These are phyloP conservation scores for Falco columbarius DNA, from an alignment of 2,797 vertebrate species.

Conservation along the genomic window DNA sequence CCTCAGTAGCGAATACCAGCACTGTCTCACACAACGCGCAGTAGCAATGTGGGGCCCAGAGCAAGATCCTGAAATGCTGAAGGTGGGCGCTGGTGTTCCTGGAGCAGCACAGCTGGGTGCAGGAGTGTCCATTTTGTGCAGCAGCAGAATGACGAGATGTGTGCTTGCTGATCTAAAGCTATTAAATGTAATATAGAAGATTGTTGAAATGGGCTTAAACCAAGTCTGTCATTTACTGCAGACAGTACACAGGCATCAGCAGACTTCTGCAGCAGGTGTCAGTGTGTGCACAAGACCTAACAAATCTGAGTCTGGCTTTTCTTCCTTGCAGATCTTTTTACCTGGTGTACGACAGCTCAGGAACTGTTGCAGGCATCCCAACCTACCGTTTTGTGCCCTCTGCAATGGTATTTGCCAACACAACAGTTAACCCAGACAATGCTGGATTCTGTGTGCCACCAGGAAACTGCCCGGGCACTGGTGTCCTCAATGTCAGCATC, in stretches of 20 bases:
- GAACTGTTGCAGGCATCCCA: constrained; percentile 82
- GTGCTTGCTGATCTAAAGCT: background rate
- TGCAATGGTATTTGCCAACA: constrained; percentile 85
- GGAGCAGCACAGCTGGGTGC: background rate
- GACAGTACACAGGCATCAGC: no score
- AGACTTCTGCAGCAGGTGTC: background rate
- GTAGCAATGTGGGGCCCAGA: background rate
- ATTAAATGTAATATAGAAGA: background rate
- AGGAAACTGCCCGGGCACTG: constrained; percentile 88
- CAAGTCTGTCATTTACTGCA: background rate
- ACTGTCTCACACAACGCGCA: rapidly evolving
- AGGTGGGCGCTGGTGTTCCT: background rate
- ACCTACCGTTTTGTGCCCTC: constrained; percentile 88
- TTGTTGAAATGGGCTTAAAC: background rate
- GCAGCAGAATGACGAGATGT: background rate
- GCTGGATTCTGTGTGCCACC: constrained; percentile 90
- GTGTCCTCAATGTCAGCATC: constrained; percentile 88
- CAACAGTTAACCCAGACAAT: constrained; percentile 85
- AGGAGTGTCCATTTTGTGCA: rapidly evolving
- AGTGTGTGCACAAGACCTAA: background rate
- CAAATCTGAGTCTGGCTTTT: background rate
- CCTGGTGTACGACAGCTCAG: constrained; percentile 83
- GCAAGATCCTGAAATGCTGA: background rate
- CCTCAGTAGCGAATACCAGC: background rate
- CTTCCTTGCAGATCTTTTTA: constrained; percentile 85